Base-by-base conservation (phyloP, 2,888 invertebrate genomes). In the Mechanitis mazaeus region DNA sequence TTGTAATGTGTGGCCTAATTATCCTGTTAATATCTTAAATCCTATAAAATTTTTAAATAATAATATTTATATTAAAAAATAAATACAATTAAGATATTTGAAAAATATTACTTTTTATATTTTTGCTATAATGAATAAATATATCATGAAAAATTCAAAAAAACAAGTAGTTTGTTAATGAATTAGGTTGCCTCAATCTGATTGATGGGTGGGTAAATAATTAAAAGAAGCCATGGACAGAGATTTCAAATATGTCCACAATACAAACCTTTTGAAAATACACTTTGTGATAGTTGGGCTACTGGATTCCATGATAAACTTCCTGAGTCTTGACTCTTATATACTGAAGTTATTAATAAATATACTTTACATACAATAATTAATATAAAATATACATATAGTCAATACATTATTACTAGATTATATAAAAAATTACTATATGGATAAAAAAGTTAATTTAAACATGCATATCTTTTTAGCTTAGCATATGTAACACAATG, bases 261-360 rank as follows among this genome's bases (percentile, higher is more conserved):
- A 75, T 82, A 85, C 85, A 77, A 83, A 86, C 84, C 86, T 85
- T 79, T 61, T 42, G 76, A 64, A 67, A 84, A 76, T 67, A 83
- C 71, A 72, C 81, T 76, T 71, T 83, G 79, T 62, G 83, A 80
- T 68, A 87, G 79, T 65, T 85, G 81, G 73, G 76, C 75, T 73
- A 86, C 71, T 70, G 81, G 83, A 70, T 83, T 85, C 85, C 85
- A 87, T 71, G 78, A 67, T 70, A 78, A 68, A 67, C 70, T 73
- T 71, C 76, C 77, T 71, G 73, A 71, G 64, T 70, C 77, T 78
- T 82, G 80, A 69, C 72, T 71, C 77, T 76, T 81, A 75, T 84
- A 70, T 72, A 77, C 81, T 85, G 80, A 62, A 68, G 70, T 68
- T 70, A 65, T 68, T 70, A 70, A 64, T 58, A 55, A 60, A 59